Evolutionary conservation across 2,888 invertebrate genomes (phyloP), one percentile per base, ranked within the genome.

Genomic region (Conops quadrifasciatus): DNA sequence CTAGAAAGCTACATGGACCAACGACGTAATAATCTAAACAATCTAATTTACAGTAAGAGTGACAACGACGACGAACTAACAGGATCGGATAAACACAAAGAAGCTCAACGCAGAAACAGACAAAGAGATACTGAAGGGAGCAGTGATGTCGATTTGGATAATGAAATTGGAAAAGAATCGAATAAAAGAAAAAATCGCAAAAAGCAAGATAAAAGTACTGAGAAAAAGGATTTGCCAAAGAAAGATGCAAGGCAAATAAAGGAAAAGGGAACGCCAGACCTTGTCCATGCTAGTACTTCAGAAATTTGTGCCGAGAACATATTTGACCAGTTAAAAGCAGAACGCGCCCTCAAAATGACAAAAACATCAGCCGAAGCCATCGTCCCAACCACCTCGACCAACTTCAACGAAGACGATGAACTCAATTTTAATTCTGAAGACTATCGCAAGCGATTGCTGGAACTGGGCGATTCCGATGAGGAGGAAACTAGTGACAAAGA

Each of bases 361-460:
- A 82, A 73, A 79, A 78, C 78, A 73, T 78, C 62, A 1, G 80
- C 70, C 56, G 66, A 67, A 26, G 66, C 67, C 15, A 70, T 58
- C 45, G 16, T 19, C 26, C 43, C 56, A 5, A 49, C 15, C 13
- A 62, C 70, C n/a, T n/a, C n/a, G n/a, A n/a, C n/a, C n/a, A n/a
- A n/a, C n/a, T n/a, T n/a, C 2, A 71, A 71, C 16, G 70, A 75
- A 24, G 76, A 73, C 30, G 80, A 81, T 77, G 83, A 82, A 75
- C 76, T 81, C 59, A 80, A 85, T 78, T 84, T 86, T 67, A 84
- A 85, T 76, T 84, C 86, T 45, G 84, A 86, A 74, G 82, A 83
- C 77, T 83, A 83, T 76, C 83, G 83, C 15, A 80, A 82, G 70
- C 82, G 85, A 47, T 78, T 86, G 59, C 79, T 80, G 13, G 85